Percentiles rank a stretch among this genome's conserved stretches.
phyloP scores from a whole-genome alignment of 2,797 vertebrate species.

The Ateles fusciceps region DNA sequence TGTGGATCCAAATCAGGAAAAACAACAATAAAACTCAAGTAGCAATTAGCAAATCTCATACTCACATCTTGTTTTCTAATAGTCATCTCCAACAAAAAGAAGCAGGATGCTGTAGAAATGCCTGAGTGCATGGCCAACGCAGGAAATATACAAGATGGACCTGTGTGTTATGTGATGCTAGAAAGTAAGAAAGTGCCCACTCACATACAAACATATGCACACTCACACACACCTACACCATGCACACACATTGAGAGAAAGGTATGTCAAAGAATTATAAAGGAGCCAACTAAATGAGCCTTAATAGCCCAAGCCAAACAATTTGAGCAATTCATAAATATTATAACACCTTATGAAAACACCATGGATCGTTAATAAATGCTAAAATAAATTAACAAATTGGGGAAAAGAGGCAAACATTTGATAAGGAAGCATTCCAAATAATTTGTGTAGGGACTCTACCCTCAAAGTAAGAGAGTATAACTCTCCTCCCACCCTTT shows the following conservation, averaged over 20 bases:
- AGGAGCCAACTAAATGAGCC: neutral
- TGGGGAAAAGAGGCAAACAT: neutral
- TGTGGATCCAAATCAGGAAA: neutral
- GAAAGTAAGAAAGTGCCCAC: neutral
- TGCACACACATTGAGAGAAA: neutral
- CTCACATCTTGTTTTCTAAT: neutral
- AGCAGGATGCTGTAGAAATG: neutral
- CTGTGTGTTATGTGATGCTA: neutral
- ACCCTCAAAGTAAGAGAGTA: fast-evolving
- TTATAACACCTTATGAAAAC: fast-evolving
- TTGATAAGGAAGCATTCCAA: neutral
- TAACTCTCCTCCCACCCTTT: neutral
- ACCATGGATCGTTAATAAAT: neutral
- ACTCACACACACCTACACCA: neutral
- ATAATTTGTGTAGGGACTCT: neutral
- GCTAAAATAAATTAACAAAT: neutral
- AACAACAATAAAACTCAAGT: neutral
- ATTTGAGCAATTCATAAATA: neutral
- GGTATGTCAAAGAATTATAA: neutral
- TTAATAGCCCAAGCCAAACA: neutral
- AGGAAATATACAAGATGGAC: neutral
- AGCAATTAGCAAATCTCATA: neutral
- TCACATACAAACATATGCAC: neutral
- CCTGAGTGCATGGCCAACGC: neutral
- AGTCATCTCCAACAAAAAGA: neutral